Percentiles rank a stretch among this genome's conserved stretches.
These are phyloP conservation scores for Metridium senile DNA, from an alignment of 92 coral and sea anemone species.

Conservation along the genomic window DNA sequence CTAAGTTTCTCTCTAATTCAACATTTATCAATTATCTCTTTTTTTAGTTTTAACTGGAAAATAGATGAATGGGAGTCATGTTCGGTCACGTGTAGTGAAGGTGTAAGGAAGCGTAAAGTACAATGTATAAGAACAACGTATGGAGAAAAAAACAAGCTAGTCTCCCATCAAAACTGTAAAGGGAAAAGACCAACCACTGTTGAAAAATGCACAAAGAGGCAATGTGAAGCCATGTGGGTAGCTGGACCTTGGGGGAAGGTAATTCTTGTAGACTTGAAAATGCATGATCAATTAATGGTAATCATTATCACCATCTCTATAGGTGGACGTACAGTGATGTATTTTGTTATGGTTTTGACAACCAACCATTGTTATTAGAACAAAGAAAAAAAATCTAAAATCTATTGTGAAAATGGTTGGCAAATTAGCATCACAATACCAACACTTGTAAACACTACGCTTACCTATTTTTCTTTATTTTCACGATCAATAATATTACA, in stretches of 20 bases:
- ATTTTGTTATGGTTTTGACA: too few species aligned
- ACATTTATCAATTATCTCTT: background rate
- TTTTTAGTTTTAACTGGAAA: slow-evolving; percentile 33
- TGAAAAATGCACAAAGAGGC: slow-evolving; percentile 30
- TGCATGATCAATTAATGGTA: background rate
- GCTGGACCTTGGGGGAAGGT: slow-evolving; percentile 60
- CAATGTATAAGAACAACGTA: slow-evolving; percentile 24
- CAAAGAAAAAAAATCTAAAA: too few species aligned
- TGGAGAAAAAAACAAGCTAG: slow-evolving; percentile 21
- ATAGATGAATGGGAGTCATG: slow-evolving; percentile 60
- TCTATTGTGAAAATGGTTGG: too few species aligned
- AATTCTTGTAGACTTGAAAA: background rate
- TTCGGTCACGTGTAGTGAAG: slow-evolving; percentile 73
- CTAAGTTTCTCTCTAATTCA: too few species aligned
- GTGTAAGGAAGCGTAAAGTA: slow-evolving; percentile 20
- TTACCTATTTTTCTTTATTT: too few species aligned
- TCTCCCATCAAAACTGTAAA: slow-evolving; percentile 14
- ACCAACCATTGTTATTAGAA: too few species aligned
- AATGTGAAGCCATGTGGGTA: slow-evolving; percentile 52
- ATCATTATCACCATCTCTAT: background rate
- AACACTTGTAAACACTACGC: too few species aligned
- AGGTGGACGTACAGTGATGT: too few species aligned
- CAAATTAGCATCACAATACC: too few species aligned
- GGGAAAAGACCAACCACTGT: slow-evolving; percentile 29
- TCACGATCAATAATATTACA: too few species aligned